phyloP scores from a whole-genome alignment of 2,113 vertebrate genomes.

The Vulpes ferrilata region DNA sequence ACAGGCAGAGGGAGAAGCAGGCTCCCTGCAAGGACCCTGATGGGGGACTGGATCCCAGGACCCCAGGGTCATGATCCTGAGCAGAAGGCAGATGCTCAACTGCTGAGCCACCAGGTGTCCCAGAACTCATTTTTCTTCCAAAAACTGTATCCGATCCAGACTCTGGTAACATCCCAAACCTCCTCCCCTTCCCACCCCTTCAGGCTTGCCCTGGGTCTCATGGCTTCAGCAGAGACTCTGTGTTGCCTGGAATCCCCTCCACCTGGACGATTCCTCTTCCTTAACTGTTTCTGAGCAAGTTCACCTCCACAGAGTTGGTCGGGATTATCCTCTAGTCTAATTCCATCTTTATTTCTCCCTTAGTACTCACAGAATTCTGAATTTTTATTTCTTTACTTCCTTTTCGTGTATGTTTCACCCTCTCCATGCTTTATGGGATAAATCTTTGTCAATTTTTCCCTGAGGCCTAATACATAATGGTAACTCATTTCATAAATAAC shows the following conservation, averaged over 20 bases:
- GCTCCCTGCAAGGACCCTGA: no score
- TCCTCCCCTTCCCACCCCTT: no score
- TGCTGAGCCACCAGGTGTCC: no score
- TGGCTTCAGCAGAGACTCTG: neutral
- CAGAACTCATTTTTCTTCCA: neutral
- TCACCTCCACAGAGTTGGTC: neutral
- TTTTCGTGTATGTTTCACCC: neutral
- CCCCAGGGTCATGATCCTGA: no score
- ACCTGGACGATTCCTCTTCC: fast-evolving
- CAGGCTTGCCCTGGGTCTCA: neutral
- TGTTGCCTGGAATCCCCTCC: neutral
- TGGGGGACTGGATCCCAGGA: no score
- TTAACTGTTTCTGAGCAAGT: neutral
- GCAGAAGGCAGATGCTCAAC: no score
- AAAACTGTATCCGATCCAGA: neutral
- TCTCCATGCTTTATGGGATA: neutral
- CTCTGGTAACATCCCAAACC: neutral
- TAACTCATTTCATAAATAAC: neutral
- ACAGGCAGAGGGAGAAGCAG: no score
- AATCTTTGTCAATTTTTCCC: neutral
- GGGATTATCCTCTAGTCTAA: neutral
- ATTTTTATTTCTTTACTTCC: neutral
- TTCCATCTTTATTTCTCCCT: neutral
- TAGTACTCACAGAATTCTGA: neutral
- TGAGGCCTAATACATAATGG: neutral